Base-by-base conservation (phyloP, 1,140 invertebrate genomes). In the Pomacea maculata region DNA sequence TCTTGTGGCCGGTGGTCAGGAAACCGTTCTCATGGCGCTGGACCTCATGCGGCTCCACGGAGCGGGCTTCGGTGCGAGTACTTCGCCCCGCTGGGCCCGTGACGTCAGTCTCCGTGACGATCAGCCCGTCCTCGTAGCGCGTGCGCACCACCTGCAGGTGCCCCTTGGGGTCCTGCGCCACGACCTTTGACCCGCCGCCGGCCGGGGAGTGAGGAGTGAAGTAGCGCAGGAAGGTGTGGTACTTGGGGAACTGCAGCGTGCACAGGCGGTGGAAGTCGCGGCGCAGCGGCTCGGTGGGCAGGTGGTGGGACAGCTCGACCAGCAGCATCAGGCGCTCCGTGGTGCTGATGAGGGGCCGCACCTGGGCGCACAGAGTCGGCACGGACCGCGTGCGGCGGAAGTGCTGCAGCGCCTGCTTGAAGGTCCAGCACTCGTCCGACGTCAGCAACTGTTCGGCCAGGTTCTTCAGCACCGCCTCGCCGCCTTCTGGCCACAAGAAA, bases 251-350 rank as follows among this genome's bases (percentile, higher is more conserved):
- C 64, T 89, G 85, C 57, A 89, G 72, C 57, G 82, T 82, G 76
- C 88, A 89, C 54, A 89, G 64, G 54, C 84, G 82, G 72, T 87
- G 87, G 78, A 87, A 89, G 78, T 89, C 88, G 34, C 83, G 80
- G n/a, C 86, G 84, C 5, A 88, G 78, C 7, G 86, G 81, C 52
- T 82, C 81, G 63, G 57, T 45, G 5, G 87, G 88, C 64, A 89
- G 80, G 61, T 83, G 77, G 61, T 82, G 83, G 68, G 86, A 86
- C n/a, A 89, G 74, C 75, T 89, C 88, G 19, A 88, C 83, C 52
- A 89, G 75, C 6, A 89, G 83, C 64, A 89, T 82, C 19, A 89
- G 82, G 75, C 87, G 88, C 75, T 88, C 84, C 12, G 87, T 86
- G n/a, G 85, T 83, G 78, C 85, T 87, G 64, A 89, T 87, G 45